These are phyloP conservation scores for Ictidomys tridecemlineatus DNA, from an alignment of 2,113 vertebrate species.

Conservation along the genomic window DNA sequence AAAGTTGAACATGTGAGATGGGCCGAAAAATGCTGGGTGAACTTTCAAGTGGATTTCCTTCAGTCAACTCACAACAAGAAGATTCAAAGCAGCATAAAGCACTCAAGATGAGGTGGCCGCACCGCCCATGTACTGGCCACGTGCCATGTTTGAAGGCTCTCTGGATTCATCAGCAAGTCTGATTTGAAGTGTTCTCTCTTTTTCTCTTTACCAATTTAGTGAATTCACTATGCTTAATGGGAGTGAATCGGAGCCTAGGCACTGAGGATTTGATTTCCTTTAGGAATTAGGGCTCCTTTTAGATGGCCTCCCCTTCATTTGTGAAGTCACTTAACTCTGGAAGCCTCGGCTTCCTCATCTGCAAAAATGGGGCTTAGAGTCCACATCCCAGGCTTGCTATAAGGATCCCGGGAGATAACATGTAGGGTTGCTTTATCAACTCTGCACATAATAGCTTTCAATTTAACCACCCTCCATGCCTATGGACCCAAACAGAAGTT, in stretches of 20 bases:
- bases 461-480: neutral
- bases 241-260: conserved; percentile 37
- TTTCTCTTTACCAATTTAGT: neutral
- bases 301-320: neutral
- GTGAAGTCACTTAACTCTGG: neutral
- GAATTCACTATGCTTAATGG: neutral
- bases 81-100: conserved; percentile 68
- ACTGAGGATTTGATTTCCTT: neutral
- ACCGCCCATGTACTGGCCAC: neutral
- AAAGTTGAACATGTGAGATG: conserved; percentile 41
- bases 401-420: neutral
- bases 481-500: neutral
- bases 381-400: neutral
- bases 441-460: neutral
- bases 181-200: neutral
- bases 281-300: neutral
- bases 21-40: conserved; percentile 72
- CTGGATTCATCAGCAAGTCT: conserved; percentile 46
- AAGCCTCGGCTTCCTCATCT: neutral
- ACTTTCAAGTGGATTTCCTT: conserved; percentile 72
- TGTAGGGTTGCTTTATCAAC: neutral
- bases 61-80: conserved; percentile 53
- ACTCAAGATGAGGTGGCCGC: conserved; percentile 46
- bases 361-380: neutral
- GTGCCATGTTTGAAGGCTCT: neutral